Percentiles rank a stretch among this genome's conserved stretches.
phyloP scores from a whole-genome alignment of 2,113 vertebrate species.

The Camelus dromedarius region DNA sequence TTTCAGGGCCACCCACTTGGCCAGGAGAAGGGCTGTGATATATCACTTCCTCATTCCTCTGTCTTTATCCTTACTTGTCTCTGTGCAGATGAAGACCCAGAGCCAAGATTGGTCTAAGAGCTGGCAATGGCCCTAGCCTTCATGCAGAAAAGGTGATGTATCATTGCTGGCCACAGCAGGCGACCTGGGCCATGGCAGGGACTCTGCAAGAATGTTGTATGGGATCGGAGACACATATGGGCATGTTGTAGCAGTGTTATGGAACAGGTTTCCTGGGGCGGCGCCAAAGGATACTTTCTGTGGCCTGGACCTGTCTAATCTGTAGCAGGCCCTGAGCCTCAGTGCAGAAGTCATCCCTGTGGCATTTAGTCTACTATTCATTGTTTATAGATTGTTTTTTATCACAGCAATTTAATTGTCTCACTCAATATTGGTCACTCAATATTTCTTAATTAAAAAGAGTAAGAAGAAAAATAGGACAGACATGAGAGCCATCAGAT shows the following conservation, averaged over 20 bases:
- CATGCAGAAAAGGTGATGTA: background rate
- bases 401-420: too few species aligned
- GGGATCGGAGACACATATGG: background rate
- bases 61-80: accelerated
- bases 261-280: background rate
- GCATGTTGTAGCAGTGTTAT: background rate
- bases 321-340: background rate
- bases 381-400: too few species aligned
- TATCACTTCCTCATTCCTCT: accelerated
- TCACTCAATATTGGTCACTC: too few species aligned
- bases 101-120: background rate
- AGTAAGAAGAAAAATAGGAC: too few species aligned
- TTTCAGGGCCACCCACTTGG: background rate
- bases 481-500: too few species aligned
- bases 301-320: background rate
- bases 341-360: background rate
- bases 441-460: too few species aligned
- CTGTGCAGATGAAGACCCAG: too few species aligned
- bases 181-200: background rate
- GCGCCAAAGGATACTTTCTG: background rate
- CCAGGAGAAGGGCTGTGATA: background rate
- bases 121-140: background rate
- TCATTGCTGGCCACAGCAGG: background rate
- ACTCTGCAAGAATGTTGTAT: background rate
- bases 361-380: too few species aligned